Conservation (phyloP, 2,113 vertebrate genomes). For the Uria lomvia region DNA sequence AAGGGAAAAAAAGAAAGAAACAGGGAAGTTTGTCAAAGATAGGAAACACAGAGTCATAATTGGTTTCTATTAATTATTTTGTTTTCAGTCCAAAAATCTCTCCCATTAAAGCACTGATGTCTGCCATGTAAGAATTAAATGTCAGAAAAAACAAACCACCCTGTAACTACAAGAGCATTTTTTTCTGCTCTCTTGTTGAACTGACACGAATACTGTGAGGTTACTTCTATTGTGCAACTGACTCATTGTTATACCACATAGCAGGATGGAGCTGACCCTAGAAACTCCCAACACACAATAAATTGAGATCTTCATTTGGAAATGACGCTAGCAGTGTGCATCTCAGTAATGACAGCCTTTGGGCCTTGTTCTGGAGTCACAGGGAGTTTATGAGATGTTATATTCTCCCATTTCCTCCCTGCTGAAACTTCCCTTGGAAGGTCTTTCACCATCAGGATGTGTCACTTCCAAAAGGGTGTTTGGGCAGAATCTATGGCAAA, state of each 20-base stretch:
- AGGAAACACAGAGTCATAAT: background rate
- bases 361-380: conserved; percentile 34
- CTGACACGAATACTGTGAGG: conserved; percentile 35
- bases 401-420: conserved; percentile 40
- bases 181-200: background rate
- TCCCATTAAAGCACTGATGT: conserved; percentile 6
- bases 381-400: conserved; percentile 50
- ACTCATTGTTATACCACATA: conserved; percentile 15
- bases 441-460: background rate
- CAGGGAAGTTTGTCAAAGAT: background rate
- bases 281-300: conserved; percentile 44
- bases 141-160: background rate
- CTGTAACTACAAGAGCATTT: background rate
- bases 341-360: conserved; percentile 51
- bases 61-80: conserved; percentile 21
- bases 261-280: conserved; percentile 54
- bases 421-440: conserved; percentile 4
- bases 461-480: conserved; percentile 21
- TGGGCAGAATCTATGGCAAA: background rate
- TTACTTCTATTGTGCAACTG: conserved; percentile 37
- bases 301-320: conserved; percentile 46
- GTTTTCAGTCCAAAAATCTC: background rate
- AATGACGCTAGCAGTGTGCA: conserved; percentile 23
- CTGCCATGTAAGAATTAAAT: conserved; percentile 3
- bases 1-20: background rate